Percentiles rank a stretch among this genome's conserved stretches.
Evolutionary conservation across 2,113 vertebrate genomes (phyloP).

Genomic region (Lagenorhynchus albirostris): DNA sequence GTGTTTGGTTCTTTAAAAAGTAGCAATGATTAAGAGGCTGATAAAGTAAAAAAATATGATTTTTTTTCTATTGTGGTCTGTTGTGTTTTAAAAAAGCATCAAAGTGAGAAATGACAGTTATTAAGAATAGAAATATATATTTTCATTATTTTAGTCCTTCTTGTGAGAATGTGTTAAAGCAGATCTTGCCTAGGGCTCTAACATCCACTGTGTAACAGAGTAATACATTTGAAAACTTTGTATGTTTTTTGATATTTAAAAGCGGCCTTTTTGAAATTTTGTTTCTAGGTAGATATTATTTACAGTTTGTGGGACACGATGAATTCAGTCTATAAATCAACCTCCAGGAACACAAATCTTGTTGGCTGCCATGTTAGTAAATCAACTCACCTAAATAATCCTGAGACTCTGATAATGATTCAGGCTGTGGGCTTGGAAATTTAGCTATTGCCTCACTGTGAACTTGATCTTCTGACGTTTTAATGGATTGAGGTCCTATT

Average conservation of each 20-base stretch:
- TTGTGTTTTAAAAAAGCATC: constrained; percentile 29
- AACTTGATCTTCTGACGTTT: constrained; percentile 80
- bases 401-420: constrained; percentile 64
- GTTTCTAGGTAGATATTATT: constrained; percentile 70
- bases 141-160: neutral
- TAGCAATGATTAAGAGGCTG: constrained; percentile 54
- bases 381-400: constrained; percentile 80
- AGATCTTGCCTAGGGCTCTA: neutral
- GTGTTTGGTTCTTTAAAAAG: constrained; percentile 24
- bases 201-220: neutral
- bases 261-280: constrained; percentile 58
- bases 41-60: constrained; percentile 5
- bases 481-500: constrained; percentile 78
- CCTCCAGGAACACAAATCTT: constrained; percentile 72
- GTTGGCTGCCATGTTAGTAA: constrained; percentile 72
- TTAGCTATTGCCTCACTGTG: constrained; percentile 64
- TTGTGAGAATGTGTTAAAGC: neutral
- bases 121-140: constrained; percentile 19
- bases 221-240: neutral
- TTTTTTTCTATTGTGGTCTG: constrained; percentile 33
- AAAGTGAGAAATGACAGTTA: constrained; percentile 47
- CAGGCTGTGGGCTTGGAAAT: constrained; percentile 70
- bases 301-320: constrained; percentile 52
- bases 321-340: constrained; percentile 72
- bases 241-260: constrained; percentile 52